phyloP scores from a whole-genome alignment of 2,797 vertebrate species.

The Rhabdomys pumilio region DNA sequence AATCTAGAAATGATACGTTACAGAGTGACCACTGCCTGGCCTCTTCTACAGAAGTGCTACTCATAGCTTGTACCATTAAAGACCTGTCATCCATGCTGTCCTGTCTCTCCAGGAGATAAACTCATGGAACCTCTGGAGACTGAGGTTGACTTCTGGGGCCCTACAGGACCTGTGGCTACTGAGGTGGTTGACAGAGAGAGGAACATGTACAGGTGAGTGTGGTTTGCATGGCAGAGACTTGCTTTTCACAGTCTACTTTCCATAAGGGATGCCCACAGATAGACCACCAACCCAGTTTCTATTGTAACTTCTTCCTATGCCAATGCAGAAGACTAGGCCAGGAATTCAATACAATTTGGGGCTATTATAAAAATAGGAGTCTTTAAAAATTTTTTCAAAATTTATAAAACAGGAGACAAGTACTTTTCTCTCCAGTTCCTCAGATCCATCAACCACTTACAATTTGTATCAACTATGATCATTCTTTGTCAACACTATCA shows the following conservation, averaged over 20 bases:
- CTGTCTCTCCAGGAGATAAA: rapidly evolving
- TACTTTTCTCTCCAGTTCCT: neutral
- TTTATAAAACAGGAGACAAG: neutral
- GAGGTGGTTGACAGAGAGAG: neutral
- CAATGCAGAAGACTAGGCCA: rapidly evolving
- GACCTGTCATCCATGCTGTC: no score
- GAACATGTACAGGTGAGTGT: conserved; percentile 56
- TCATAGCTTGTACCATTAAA: rapidly evolving
- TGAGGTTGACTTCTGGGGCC: conserved; percentile 40
- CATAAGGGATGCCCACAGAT: neutral
- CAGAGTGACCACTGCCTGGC: neutral
- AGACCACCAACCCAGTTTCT: no score
- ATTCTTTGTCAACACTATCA: neutral
- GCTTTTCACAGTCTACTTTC: neutral
- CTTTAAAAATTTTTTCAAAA: neutral
- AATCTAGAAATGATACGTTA: neutral
- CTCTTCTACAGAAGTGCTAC: neutral
- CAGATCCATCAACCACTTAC: neutral
- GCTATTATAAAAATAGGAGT: neutral
- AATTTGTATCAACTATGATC: neutral
- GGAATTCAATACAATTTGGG: neutral
- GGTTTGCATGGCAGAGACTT: neutral
- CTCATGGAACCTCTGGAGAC: neutral
- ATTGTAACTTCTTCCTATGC: no score
- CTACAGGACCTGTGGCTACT: conserved; percentile 17